A percentile compares a stretch with the other conserved stretches of the same genome.
Conservation (phyloP, 2,797 vertebrate genomes). For the Nannoperca obscura region DNA sequence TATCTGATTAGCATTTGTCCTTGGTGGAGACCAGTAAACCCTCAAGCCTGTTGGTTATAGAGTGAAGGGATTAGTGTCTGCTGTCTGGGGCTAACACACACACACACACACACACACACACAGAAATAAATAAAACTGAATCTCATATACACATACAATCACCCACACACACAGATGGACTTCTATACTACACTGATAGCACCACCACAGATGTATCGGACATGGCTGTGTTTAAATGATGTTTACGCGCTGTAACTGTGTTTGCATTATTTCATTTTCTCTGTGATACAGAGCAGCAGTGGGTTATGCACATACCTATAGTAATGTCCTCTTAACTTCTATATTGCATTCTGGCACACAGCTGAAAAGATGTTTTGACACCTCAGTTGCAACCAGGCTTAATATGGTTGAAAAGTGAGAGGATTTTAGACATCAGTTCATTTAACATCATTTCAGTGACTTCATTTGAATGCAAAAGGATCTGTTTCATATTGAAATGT, state of each 20-base stretch:
- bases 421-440: no score
- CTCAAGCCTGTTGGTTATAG: constrained; percentile 26
- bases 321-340: no score
- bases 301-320: neutral
- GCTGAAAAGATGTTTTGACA: neutral
- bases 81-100: neutral
- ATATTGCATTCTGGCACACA: neutral
- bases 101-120: constrained; percentile 6
- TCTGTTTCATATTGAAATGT: neutral
- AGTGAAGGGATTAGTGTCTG: constrained; percentile 20
- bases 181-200: neutral
- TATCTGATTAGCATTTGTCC: constrained; percentile 55
- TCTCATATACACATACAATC: neutral
- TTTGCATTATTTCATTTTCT: neutral
- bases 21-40: constrained; percentile 36
- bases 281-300: neutral
- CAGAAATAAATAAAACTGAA: neutral
- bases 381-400: no score
- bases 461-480: neutral
- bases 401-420: no score
- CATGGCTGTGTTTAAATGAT: neutral
- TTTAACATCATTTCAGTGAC: neutral
- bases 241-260: neutral
- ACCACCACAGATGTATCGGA: neutral
- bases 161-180: neutral